Conservation (phyloP, 2,113 vertebrate genomes). For the Chlorocebus sabaeus region DNA sequence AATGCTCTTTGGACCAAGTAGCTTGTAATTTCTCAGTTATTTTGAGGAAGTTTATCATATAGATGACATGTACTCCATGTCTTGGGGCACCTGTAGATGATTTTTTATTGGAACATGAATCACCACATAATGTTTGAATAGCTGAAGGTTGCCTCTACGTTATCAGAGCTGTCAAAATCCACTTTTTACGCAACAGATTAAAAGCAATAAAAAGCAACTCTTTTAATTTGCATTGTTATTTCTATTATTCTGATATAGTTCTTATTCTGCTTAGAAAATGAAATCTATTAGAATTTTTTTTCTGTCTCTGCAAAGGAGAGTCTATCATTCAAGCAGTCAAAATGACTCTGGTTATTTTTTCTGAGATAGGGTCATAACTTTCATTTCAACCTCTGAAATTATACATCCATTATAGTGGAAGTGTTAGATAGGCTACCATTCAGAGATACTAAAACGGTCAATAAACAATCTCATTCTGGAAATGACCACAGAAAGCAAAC, state of each 20-base stretch:
- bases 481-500: background rate
- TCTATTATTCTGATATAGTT: background rate
- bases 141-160: constrained; percentile 48
- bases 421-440: background rate
- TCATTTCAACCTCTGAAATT: constrained; percentile 16
- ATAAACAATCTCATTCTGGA: background rate
- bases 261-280: constrained; percentile 17
- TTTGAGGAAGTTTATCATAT: background rate
- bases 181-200: constrained; percentile 30
- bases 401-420: background rate
- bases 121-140: background rate
- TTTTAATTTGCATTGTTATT: constrained; percentile 18
- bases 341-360: constrained; percentile 26
- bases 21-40: constrained; percentile 29
- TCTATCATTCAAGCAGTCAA: background rate
- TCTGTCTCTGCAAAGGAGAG: background rate
- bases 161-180: constrained; percentile 56
- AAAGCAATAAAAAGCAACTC: background rate
- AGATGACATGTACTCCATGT: background rate
- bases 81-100: background rate
- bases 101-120: constrained; percentile 61
- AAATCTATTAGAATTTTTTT: background rate
- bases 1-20: background rate
- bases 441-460: background rate
- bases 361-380: background rate